Evolutionary conservation across 2,888 invertebrate genomes (phyloP).

Genomic region (Phyto melanocephala): DNA sequence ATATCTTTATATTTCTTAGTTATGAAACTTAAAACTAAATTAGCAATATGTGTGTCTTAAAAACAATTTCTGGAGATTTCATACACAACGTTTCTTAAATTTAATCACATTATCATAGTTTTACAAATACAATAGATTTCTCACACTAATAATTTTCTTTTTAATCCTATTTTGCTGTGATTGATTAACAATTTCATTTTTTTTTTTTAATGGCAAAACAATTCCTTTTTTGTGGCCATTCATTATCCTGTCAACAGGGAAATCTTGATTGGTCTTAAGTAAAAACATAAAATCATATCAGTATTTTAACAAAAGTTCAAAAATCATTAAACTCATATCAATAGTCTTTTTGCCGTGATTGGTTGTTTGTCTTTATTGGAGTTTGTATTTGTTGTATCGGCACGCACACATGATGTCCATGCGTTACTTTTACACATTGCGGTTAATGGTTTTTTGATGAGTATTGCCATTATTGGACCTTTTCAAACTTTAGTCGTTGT

Average conservation of each 20-base stretch:
- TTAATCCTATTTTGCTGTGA: constrained; percentile 17
- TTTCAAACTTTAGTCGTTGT: constrained; percentile 33
- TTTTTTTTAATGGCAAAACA: constrained; percentile 47
- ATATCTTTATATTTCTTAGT: too few species aligned
- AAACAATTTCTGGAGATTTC: background rate
- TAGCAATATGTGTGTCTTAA: background rate
- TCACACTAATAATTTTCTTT: constrained; percentile 3
- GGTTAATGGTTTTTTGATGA: constrained; percentile 77
- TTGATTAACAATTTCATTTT: constrained; percentile 48
- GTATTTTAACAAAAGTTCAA: constrained; percentile 59
- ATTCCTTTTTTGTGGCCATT: constrained; percentile 54
- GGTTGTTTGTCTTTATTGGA: constrained; percentile 65
- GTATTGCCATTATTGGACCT: constrained; percentile 66
- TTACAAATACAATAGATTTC: constrained; percentile 1
- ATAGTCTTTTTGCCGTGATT: constrained; percentile 50
- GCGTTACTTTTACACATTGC: constrained; percentile 57
- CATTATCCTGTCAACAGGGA: constrained; percentile 59
- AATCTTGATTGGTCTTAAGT: constrained; percentile 25
- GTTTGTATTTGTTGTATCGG: constrained; percentile 48
- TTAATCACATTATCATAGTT: constrained; percentile 28
- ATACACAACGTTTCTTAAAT: background rate
- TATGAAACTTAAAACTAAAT: too few species aligned
- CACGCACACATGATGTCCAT: constrained; percentile 40
- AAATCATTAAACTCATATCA: constrained; percentile 62
- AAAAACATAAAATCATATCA: constrained; percentile 47